Evolutionary conservation across 1,140 invertebrate genomes (phyloP), one percentile per base, ranked within the genome.

Genomic region (Epicauta chinensis): DNA sequence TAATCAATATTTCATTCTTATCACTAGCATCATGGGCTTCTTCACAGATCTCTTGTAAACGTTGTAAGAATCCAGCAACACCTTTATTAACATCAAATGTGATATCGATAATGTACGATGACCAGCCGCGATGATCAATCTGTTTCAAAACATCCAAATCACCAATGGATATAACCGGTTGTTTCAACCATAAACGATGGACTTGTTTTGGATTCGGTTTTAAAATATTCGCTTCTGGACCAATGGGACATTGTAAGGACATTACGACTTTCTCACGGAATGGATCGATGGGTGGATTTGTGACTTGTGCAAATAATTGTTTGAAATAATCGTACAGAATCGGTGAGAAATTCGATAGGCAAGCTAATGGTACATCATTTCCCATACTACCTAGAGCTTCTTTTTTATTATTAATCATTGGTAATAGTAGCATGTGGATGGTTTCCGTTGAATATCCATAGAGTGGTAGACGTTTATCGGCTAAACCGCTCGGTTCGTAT

Each of bases 251-350:
- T 52, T 92, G 82, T 66, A 99, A 74, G 0, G 95, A 97, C 95
- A 99, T 99, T 41, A 99, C 95, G 55, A 98, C 91, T 71, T 92
- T 93, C 73, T 99, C 97, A 61, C 97, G 84, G 79, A 99, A 98
- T 32, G 97, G 97, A 81, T 99, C 97, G 58, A 99, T 98, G 3
- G 97, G 96, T n/a, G 97, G 97, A 77, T 99, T 99, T 54, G 97
- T 99, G 37, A 98, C 96, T 79, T 99, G 97, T 16, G 97, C 97
- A 75, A 99, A 99, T n/a, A 98, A 76, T 71, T 99, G 97, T 69
- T 99, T 98, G 74, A 99, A 99, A 70, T 99, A 99, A 59, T 95
- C 92, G 71, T 97, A 99, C 1, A 91, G 78, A 38, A 97, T 73
- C 1, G 97, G 97, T 67, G 95, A 91, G 74, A 93, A 98, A 61